Base-by-base conservation (phyloP, 2,888 invertebrate genomes). In the Xanthia togata region DNA sequence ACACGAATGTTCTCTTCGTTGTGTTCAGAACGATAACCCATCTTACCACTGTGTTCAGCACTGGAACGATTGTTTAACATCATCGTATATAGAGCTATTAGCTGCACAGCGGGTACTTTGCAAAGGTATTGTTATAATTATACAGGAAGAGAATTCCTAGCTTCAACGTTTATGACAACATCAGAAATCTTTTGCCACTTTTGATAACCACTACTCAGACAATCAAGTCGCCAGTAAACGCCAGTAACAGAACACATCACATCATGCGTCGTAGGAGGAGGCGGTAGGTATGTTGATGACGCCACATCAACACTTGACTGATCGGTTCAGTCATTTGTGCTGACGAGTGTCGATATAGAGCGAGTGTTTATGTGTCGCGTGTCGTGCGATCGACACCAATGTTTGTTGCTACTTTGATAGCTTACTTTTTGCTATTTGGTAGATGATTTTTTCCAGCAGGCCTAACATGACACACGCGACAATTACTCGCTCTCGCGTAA, bases 301-400 rank as follows among this genome's bases (percentile, higher is more conserved):
- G 62, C 38, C 75, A 47, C 63, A 47, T 78, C 79, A 63, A 69
- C 79, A 31, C 38, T 53, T 63, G 77, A 63, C 70, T 69, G 78
- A 70, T 77, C 63, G 70, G 14, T 70, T 69, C 8, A 31, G 70
- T 50, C 78, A n/a, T 55, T 69, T 55, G 44, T 44, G 63, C 55
- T 8, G 44, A 55, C 35, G 63, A 63, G 47, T 55, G 23, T 47
- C 44, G 26, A 20, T 44, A 23, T 31, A 70, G 1, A 20, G 63
- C 44, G 23, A 23, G 26, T 47, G 44, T 55, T 26, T 76, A 63
- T 55, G 23, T 26, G 23, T 11, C 41, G 50, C 17, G 9, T 12
- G 31, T 17, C n/a, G n/a, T 6, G 63, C 35, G 62, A 26, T 53
- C 53, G 63, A 23, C 26, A 12, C 20, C 26, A n/a, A 55, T 63